Evolutionary conservation across 2,113 vertebrate genomes (phyloP).

Genomic region (Okapia johnstoni): DNA sequence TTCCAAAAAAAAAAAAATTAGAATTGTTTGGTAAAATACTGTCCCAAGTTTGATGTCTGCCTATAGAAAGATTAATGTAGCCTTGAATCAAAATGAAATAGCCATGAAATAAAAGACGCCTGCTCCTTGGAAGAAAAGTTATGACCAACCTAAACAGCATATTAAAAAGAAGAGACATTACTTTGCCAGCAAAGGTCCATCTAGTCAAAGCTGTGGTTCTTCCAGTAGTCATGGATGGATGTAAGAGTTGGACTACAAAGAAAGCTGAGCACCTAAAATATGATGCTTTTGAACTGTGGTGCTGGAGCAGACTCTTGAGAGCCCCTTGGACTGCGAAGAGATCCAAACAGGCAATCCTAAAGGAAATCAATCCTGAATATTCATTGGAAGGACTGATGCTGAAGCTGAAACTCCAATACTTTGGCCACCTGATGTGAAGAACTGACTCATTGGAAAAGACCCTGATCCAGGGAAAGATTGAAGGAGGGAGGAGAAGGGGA

Average conservation of each 20-base stretch:
- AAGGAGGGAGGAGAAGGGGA: background rate
- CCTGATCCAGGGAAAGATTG: background rate
- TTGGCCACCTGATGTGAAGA: background rate
- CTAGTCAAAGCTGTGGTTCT: background rate
- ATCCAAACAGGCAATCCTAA: background rate
- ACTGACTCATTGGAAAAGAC: background rate
- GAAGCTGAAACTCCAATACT: background rate
- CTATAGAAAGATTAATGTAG: background rate
- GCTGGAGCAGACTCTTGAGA: background rate
- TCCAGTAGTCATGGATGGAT: background rate
- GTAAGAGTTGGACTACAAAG: background rate
- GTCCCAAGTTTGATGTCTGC: background rate
- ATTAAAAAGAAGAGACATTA: background rate
- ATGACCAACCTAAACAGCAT: background rate
- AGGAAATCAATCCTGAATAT: background rate
- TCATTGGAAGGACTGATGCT: background rate
- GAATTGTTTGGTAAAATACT: background rate
- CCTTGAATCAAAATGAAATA: background rate
- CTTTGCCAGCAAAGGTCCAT: background rate
- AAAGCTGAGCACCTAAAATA: background rate
- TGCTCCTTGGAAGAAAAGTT: background rate
- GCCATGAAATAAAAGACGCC: background rate
- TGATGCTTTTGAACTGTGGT: background rate
- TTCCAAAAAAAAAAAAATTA: background rate
- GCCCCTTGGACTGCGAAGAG: background rate